Percentiles rank a stretch among this genome's conserved stretches.
Conservation (phyloP, 2,888 invertebrate species). For the Scrobipalpa costella region DNA sequence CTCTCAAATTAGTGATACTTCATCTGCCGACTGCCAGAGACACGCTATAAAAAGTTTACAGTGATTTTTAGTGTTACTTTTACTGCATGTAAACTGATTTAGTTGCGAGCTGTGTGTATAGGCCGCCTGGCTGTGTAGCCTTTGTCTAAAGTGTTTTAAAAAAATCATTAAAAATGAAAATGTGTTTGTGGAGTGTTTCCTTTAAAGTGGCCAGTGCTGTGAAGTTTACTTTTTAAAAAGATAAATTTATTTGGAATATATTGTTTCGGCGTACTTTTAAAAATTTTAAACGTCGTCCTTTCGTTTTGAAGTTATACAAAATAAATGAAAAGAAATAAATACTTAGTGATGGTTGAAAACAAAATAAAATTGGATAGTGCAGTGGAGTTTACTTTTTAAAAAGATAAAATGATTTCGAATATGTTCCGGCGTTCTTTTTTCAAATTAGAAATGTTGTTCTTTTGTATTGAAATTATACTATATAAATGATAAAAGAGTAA, state of each 20-base stretch:
- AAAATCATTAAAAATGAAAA: background rate
- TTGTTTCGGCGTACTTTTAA: too few species aligned
- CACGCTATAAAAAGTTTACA: slow-evolving; percentile 3
- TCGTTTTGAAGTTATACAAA: too few species aligned
- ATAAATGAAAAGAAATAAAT: too few species aligned
- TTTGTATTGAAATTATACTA: too few species aligned
- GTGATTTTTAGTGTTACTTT: background rate
- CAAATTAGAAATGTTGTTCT: background rate
- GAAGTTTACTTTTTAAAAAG: background rate
- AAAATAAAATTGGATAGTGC: background rate
- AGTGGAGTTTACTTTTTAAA: background rate
- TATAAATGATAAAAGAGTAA: too few species aligned
- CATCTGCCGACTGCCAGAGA: slow-evolving; percentile 17
- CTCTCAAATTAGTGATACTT: slow-evolving; percentile 15
- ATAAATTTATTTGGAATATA: too few species aligned
- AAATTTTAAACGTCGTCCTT: too few species aligned
- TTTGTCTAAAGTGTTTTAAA: background rate
- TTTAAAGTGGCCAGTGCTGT: background rate
- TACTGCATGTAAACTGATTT: background rate
- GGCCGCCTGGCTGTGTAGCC: background rate
- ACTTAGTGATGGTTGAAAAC: too few species aligned
- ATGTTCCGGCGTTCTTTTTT: background rate
- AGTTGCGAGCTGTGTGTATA: background rate
- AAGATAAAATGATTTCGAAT: too few species aligned
- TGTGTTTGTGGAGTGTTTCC: background rate